These are phyloP conservation scores for Seira sanloemensis DNA, from an alignment of 2,888 invertebrate genomes.

Conservation along the genomic window DNA sequence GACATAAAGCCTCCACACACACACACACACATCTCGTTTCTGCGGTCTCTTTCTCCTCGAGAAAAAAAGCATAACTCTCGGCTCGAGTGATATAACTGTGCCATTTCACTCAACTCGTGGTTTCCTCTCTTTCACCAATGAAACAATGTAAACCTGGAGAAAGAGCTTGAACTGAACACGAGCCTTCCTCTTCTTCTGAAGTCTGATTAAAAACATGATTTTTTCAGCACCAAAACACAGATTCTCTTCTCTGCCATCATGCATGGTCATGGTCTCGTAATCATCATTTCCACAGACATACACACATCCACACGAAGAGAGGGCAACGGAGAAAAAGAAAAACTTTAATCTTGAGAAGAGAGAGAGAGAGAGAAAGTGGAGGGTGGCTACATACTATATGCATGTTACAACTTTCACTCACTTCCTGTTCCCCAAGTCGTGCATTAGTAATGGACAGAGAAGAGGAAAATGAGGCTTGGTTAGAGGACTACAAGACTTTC, in stretches of 20 bases:
- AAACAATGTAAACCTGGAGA: too few relatives aligned
- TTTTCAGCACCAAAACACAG: background rate
- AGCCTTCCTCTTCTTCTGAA: background rate
- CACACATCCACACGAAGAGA: too few relatives aligned
- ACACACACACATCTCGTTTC: too few relatives aligned
- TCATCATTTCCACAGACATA: background rate
- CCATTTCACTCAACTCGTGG: background rate
- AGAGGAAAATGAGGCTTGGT: background rate
- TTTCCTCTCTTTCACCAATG: too few relatives aligned
- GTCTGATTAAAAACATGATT: background rate
- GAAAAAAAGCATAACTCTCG: too few relatives aligned
- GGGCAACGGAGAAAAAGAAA: too few relatives aligned
- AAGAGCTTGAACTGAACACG: too few relatives aligned
- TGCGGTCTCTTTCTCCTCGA: too few relatives aligned
- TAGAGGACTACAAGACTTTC: constrained; percentile 37
- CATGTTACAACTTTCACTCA: background rate
- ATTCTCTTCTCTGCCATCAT: background rate
- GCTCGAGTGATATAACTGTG: background rate
- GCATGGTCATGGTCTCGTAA: background rate
- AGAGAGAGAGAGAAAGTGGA: background rate
- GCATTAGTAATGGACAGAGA: constrained; percentile 53
- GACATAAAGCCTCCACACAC: too few relatives aligned
- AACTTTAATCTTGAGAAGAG: background rate
- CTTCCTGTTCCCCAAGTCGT: constrained; percentile 28
- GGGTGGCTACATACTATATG: background rate